Evolutionary conservation across 2,113 vertebrate genomes (phyloP).

Genomic region (Plotosus lineatus): DNA sequence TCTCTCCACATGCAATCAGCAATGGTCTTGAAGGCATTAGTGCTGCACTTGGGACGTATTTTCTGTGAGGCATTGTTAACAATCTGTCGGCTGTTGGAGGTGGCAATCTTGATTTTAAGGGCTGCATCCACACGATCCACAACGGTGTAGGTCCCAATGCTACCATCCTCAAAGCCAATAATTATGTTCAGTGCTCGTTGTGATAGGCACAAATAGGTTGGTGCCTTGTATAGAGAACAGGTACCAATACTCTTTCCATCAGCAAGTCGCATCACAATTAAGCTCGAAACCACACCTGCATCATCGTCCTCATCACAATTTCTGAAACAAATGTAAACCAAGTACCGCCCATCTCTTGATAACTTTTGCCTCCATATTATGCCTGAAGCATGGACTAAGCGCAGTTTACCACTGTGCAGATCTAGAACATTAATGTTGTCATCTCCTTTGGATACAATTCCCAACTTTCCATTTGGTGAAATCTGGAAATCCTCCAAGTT

Average conservation of each 20-base stretch:
- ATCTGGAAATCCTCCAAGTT: constrained; percentile 95
- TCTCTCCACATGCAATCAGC: constrained; percentile 96
- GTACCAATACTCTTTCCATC: constrained; percentile 98
- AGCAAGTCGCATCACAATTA: constrained; percentile 96
- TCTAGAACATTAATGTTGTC: constrained; percentile 96
- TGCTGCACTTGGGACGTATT: constrained; percentile 87
- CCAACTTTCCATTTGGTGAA: constrained; percentile 95
- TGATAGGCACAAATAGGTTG: constrained; percentile 90
- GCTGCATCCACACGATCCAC: constrained; percentile 96
- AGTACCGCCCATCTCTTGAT: constrained; percentile 92
- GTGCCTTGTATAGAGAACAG: constrained; percentile 96
- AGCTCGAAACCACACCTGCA: constrained; percentile 83
- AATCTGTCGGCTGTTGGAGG: constrained; percentile 97
- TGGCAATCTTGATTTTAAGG: constrained; percentile 98
- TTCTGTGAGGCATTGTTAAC: constrained; percentile 88
- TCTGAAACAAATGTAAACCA: constrained; percentile 94
- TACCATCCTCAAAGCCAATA: constrained; percentile 95
- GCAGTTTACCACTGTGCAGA: constrained; percentile 90
- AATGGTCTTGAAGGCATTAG: constrained; percentile 88
- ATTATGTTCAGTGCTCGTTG: constrained; percentile 96
- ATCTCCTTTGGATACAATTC: constrained; percentile 92
- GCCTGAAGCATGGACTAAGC: constrained; percentile 88
- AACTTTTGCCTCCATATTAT: constrained; percentile 92
- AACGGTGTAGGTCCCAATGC: constrained; percentile 96
- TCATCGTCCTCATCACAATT: constrained; percentile 91